Conservation (phyloP, 2,113 vertebrate species). For the Chinchilla lanigera region DNA sequence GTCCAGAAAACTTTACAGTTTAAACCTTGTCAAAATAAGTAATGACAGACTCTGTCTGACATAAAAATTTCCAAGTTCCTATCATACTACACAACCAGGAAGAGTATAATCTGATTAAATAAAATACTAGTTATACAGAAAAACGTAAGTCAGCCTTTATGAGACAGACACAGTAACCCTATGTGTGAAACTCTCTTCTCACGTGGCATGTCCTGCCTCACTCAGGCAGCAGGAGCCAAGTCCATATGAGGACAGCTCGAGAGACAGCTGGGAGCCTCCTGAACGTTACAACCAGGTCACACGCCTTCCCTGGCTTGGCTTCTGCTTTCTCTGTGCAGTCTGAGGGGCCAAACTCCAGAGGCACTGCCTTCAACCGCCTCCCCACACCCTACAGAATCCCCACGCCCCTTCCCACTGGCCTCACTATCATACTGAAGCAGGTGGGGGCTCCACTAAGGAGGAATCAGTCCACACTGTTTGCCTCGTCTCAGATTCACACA, state of each 20-base stretch:
- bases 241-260: background rate
- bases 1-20: background rate
- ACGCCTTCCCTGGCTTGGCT: background rate
- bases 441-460: background rate
- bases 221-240: fast-evolving
- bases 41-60: background rate
- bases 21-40: background rate
- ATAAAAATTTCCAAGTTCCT: background rate
- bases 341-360: background rate
- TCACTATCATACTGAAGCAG: background rate
- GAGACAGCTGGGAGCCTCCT: background rate
- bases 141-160: background rate
- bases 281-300: fast-evolving
- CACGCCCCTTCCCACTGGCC: background rate
- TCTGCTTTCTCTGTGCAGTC: background rate
- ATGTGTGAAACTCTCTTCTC: background rate
- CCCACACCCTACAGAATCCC: background rate
- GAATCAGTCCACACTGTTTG: fast-evolving
- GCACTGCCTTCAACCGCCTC: background rate
- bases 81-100: background rate
- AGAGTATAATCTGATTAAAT: background rate
- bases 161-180: background rate
- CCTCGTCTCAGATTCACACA: background rate
- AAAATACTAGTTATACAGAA: background rate
- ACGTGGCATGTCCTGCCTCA: background rate